Base-by-base conservation (phyloP, 2,797 vertebrate genomes). In the Sphenodon punctatus region DNA sequence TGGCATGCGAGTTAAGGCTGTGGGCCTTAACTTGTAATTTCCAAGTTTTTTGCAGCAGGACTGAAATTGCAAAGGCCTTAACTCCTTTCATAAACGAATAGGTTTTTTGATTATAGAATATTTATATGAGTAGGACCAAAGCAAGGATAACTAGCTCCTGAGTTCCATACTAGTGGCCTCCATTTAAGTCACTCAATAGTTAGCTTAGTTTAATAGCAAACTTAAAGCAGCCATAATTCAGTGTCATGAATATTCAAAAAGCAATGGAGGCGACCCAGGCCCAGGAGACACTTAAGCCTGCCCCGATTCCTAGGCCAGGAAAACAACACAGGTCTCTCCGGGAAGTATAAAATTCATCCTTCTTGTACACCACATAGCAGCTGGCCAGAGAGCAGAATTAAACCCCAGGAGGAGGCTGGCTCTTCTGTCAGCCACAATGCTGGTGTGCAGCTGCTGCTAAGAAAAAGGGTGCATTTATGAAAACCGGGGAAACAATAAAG, bases 361-460 rank as follows among this genome's bases (percentile, higher is more conserved):
- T 90, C 81, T 78, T 86, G 78, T 69, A 67, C 73, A 75, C 53
- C 34, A 45, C 69, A 78, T 32, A 86, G 85, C 85, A 92, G 77
- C 87, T 82, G 81, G 77, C 75, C 75, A 76, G 74, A 85, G 73
- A 4, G 1, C 36, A 59, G 74, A 11, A 73, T 12, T 70, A 88
- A 90, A 66, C 58, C 83, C 70, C 86, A 75, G 74, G 87, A 89
- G 80, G 43, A 83, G 85, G 69, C 70, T 34, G 65, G 76, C 67
- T 88, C 73, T 89, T 90, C 79, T 89, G 68, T 84, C 86, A 89
- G 77, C 63, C 78, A 85, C 88, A 88, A 79, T 71, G 49, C 80
- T 78, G 69, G 81, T 58, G 64, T 78, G 68, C 84, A 92, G 81
- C 89, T 93, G 91, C 83, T 81, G 48, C 86, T 90, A 85, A n/a